Evolutionary conservation across 2,797 vertebrate genomes (phyloP), one percentile per base, ranked within the genome.

Genomic region (Naso thynnoides): DNA sequence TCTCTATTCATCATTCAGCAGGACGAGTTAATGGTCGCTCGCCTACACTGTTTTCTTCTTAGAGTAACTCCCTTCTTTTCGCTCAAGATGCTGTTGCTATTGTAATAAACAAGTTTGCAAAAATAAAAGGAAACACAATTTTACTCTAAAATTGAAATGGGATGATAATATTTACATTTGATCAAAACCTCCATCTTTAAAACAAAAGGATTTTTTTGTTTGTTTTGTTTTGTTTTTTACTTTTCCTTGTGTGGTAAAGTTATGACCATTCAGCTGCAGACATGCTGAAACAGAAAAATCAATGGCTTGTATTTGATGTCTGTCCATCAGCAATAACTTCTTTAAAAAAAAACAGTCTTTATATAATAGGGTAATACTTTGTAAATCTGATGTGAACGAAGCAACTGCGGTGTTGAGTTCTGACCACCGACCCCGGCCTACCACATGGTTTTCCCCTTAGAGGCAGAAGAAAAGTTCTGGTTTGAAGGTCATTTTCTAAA

Each of bases 1-100:
- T 59, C 65, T 72, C 48, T 44, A 71, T 86, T 90, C 66, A 79
- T 83, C 67, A 70, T 72, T 70, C 68, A 64, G 26, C 29, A 27
- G 79, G 68, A 45, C n/a, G 38, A 76, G 58, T 77, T 85, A 83
- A 81, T 76, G 71, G 78, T 27, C 15, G 5, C 72, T 88, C 70
- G 69, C 78, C 77, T 45, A 36, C 19, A 19, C 59, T 66, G 7
- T 78, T 76, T 80, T 39, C 31, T 67, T 82, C 64, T 73, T n/a
- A 60, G 60, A 39, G 56, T 23, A 76, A 53, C 58, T 68, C 70
- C 38, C 0, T 21, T 53, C 57, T 57, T 76, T 54, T 52, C 19
- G 33, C 49, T 74, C 38, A 45, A 53, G 58, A 50, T 2, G 10
- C 49, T 18, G 45, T n/a, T 70, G 52, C 62, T 64, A 58, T 70